phyloP scores from a whole-genome alignment of 2,797 vertebrate species.

The Coendou prehensilis region DNA sequence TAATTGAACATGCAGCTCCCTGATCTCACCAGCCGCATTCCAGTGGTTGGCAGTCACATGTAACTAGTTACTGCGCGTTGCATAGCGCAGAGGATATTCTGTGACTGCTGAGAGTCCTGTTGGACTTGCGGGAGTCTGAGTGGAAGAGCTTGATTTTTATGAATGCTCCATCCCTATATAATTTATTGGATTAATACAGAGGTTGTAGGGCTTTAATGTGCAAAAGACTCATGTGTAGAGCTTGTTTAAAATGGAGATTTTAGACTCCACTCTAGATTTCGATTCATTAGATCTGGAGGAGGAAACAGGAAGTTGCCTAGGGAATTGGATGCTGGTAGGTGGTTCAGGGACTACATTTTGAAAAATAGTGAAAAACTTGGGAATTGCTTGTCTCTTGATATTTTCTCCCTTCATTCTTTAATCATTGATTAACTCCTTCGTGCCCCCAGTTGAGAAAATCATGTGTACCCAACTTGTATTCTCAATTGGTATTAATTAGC shows the following conservation, averaged over 20 bases:
- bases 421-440: slow-evolving; percentile 22
- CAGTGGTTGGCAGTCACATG: neutral
- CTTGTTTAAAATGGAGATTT: slow-evolving; percentile 58
- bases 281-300: neutral
- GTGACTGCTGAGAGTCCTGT: neutral
- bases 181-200: neutral
- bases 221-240: neutral
- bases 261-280: neutral
- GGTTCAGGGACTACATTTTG: neutral
- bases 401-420: neutral
- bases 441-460: neutral
- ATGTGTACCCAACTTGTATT: neutral
- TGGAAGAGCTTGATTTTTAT: slow-evolving; percentile 45
- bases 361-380: slow-evolving; percentile 50
- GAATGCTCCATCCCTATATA: slow-evolving; percentile 1
- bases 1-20: neutral
- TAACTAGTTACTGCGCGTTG: neutral
- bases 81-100: neutral
- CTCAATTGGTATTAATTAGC: neutral
- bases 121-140: neutral
- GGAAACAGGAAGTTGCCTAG: neutral
- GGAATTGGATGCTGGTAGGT: neutral
- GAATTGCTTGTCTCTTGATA: neutral
- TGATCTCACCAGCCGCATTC: slow-evolving; percentile 16
- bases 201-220: slow-evolving; percentile 16